These are phyloP conservation scores for Phanerotoma sp. DNA, from an alignment of 2,888 invertebrate species.

Conservation along the genomic window DNA sequence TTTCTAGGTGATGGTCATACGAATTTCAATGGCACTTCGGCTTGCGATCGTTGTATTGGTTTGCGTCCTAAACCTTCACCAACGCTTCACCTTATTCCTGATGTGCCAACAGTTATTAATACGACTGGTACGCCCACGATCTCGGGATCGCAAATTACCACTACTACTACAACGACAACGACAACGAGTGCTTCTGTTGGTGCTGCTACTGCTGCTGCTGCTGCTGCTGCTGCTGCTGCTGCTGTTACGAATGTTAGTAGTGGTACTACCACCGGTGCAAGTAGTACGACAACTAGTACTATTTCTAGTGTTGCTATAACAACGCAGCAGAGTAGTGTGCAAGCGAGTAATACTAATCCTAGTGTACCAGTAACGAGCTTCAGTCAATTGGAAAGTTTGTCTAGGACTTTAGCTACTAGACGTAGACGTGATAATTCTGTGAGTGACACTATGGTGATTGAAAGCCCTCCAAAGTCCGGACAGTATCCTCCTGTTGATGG, in stretches of 20 bases:
- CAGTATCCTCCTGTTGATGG: conserved; percentile 67
- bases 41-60: conserved; percentile 61
- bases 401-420: conserved; percentile 25
- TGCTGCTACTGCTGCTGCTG: conserved; percentile 20
- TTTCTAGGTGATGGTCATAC: conserved; percentile 71
- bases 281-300: too few relatives aligned
- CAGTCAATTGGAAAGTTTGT: conserved; percentile 27
- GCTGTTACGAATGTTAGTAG: conserved; percentile 28
- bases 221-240: conserved; percentile 25
- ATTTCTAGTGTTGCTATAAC: background rate
- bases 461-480: conserved; percentile 39
- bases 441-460: conserved; percentile 44
- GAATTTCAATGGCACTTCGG: conserved; percentile 40
- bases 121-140: conserved; percentile 30
- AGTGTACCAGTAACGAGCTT: conserved; percentile 9
- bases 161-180: conserved; percentile 30
- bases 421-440: conserved; percentile 41
- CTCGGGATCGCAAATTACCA: too few relatives aligned
- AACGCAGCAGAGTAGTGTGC: conserved; percentile 17
- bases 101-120: conserved; percentile 34
- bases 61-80: conserved; percentile 55
- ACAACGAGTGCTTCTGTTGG: conserved; percentile 23
- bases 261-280: too few relatives aligned
- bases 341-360: conserved; percentile 31
- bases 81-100: conserved; percentile 46